Evolutionary conservation across 1,140 invertebrate species (phyloP), one percentile per base, ranked within the genome.

Genomic region (Euura lappo): DNA sequence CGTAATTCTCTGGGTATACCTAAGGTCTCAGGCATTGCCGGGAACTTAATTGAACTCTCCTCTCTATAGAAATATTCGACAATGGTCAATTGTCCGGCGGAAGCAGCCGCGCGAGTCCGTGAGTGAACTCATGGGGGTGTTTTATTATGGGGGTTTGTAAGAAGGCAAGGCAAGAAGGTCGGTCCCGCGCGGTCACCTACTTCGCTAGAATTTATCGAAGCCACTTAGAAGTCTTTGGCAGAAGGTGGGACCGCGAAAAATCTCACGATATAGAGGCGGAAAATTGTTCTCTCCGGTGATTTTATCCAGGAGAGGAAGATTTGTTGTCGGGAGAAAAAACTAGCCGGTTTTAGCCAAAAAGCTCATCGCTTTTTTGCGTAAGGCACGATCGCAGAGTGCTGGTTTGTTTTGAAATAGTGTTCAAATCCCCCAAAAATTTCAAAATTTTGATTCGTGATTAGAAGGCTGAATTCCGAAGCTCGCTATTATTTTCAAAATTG

Each of bases 11-110:
- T 70, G 51, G 28, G 67, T 43, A 68, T 72, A 70, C 51, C 44
- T 28, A 72, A 72, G 70, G 69, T 70, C 47, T 76, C 74, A 60
- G 10, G 51, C 51, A n/a, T 8, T 60, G 51, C 51, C 79, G 79
- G 79, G 80, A 84, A 83, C 80, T 86, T 85, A 85, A 86, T 86
- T 84, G 83, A 84, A 84, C 77, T 77, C 76, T 76, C 66, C 45
- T 72, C 84, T 83, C 80, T 79, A 81, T 76, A 77, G 75, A 78
- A 28, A 73, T 70, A 72, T 68, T 72, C 74, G 71, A 86, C 80
- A 86, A 85, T 84, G 77, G 73, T 70, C 74, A 78, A 85, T 86
- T 84, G 84, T 86, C 71, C 66, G 71, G 73, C 2, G 45, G 10
- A 69, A 77, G 75, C 71, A 68, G 76, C 76, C 79, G 70, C 76